These are phyloP conservation scores for Trichonephila inaurata DNA, from an alignment of 1,140 invertebrate genomes.

Conservation along the genomic window DNA sequence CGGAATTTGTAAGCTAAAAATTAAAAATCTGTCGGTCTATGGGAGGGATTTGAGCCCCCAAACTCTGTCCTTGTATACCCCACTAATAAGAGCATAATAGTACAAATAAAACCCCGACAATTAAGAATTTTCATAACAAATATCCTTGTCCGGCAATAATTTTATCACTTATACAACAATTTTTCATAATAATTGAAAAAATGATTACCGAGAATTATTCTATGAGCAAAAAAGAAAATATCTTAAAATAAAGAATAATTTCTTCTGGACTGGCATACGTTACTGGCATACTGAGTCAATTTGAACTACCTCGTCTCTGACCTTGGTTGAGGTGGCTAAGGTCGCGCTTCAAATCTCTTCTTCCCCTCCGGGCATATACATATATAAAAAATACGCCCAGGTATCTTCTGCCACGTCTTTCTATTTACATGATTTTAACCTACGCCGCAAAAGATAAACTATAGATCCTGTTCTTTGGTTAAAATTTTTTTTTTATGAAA, in stretches of 20 bases:
- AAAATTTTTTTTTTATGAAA: neutral
- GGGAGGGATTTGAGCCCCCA: too few species aligned
- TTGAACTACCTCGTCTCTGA: neutral
- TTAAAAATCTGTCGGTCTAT: too few species aligned
- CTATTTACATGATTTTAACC: neutral
- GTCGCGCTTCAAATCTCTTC: slow-evolving; percentile 19
- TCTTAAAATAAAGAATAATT: neutral
- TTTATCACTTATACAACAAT: too few species aligned
- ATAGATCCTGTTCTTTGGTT: neutral
- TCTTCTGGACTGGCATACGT: neutral
- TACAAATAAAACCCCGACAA: too few species aligned
- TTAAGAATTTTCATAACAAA: too few species aligned
- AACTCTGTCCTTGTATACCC: too few species aligned
- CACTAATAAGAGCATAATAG: too few species aligned
- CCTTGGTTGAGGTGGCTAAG: slow-evolving; percentile 48
- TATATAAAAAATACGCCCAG: slow-evolving; percentile 5
- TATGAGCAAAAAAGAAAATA: too few species aligned
- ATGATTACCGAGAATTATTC: too few species aligned
- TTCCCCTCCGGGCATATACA: neutral
- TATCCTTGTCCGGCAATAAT: too few species aligned
- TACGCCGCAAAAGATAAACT: neutral
- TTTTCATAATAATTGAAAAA: too few species aligned
- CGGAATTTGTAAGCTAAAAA: too few species aligned
- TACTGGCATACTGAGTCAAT: slow-evolving; percentile 2
- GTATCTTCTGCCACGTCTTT: neutral